Evolutionary conservation across 30 jellyfish, hydroid and myxozoan genomes (phyloP), one percentile per base, ranked within the genome.

Genomic region (Aurelia coerulea): DNA sequence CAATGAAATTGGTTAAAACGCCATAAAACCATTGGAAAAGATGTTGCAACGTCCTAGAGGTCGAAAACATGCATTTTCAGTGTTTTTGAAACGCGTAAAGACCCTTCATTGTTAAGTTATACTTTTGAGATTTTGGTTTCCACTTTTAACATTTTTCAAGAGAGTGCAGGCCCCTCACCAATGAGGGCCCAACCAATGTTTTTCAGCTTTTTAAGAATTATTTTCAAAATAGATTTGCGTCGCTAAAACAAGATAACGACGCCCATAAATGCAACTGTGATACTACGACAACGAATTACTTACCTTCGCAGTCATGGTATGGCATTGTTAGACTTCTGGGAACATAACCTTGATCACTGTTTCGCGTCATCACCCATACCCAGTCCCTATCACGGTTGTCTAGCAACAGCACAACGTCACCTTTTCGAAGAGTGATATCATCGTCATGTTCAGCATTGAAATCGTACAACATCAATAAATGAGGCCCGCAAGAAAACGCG

Each of bases 321-420:
- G 96, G 83, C 87, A 56, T 50, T 32, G 93, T 73, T 74, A 84
- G 53, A 50, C 93, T 73, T 56, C 91, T 76, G 18, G 98, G 98
- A 13, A 92, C 89, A 70, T 92, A 92, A 16, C 98, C 98, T 51
- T 92, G 97, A 0, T 72, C 87, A 51, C 78, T 86, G 68, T 65
- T 68, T n/a, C 58, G 80, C 63, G 96, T 76, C 82, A 85, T 63
- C 19, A 92, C 95, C 87, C 90, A 87, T 34, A 88, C 90, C 98
- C 98, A 92, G 69, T 66, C 92, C 58, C 90, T 88, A 32, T 92
- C 97, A 60, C 87, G 49, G 93, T 84, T 78, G 87, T 88, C 88
- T 58, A 92, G 91, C 85, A 69, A 78, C 88, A 73, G 18, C 2
- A 92, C 90, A 62, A 87, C 75, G 14, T 92, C 97, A 17, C 96